phyloP scores from a whole-genome alignment of 2,888 invertebrate species.

The Crossocerus cetratus region DNA sequence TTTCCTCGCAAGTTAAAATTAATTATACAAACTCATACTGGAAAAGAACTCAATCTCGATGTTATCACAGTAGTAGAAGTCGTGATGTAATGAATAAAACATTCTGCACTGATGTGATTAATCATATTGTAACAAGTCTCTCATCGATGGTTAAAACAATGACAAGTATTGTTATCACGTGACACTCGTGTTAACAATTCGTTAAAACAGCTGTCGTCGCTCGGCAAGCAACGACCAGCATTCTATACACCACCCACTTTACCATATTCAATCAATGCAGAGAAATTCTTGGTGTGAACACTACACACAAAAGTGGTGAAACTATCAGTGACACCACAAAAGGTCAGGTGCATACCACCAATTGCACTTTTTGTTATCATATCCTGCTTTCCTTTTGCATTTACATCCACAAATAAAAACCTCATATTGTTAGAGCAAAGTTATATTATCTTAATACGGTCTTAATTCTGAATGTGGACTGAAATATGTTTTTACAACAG shows the following conservation, averaged over 20 bases:
- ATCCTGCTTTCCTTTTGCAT: conserved; percentile 29
- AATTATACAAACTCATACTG: conserved; percentile 59
- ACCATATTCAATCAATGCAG: conserved; percentile 46
- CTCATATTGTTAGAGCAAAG: too few species aligned
- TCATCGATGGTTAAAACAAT: conserved; percentile 33
- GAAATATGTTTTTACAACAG: too few species aligned
- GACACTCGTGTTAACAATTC: conserved; percentile 21
- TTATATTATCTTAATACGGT: neutral
- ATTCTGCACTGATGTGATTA: conserved; percentile 36
- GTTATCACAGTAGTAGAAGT: conserved; percentile 48
- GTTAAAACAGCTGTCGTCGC: conserved; percentile 13
- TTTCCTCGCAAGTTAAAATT: conserved; percentile 72
- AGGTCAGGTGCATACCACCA: conserved; percentile 14
- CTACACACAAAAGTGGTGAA: conserved; percentile 26
- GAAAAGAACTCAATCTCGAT: conserved; percentile 48
- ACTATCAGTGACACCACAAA: conserved; percentile 28
- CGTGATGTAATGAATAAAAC: conserved; percentile 42
- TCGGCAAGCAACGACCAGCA: neutral
- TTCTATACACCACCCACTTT: conserved; percentile 60
- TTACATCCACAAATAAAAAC: neutral
- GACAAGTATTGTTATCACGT: conserved; percentile 40
- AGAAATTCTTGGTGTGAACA: conserved; percentile 14
- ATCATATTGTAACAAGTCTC: conserved; percentile 13
- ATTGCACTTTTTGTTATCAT: conserved; percentile 12
- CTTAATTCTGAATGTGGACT: neutral